phyloP scores from a whole-genome alignment of 2,888 invertebrate species.

The Nebria brevicollis region DNA sequence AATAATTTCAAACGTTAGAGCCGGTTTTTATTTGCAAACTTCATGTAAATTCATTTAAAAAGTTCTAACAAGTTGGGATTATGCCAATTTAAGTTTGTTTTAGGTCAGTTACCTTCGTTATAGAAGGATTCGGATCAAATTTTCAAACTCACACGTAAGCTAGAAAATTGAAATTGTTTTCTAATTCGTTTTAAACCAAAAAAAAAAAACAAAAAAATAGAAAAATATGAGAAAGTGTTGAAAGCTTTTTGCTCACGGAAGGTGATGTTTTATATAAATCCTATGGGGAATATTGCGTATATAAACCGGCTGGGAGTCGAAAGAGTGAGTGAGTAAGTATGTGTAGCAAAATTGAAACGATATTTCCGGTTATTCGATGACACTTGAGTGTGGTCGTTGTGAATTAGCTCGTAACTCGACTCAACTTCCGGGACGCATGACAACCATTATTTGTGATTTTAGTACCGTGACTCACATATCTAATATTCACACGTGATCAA shows the following conservation, averaged over 20 bases:
- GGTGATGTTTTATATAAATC: neutral
- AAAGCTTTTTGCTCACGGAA: constrained; percentile 4
- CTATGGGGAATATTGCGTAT: neutral
- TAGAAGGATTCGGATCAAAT: constrained; percentile 21
- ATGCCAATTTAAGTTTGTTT: constrained; percentile 43
- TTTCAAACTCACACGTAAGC: constrained; percentile 15
- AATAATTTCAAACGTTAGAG: constrained; percentile 3
- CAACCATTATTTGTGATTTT: constrained; percentile 25
- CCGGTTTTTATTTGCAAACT: constrained; percentile 37
- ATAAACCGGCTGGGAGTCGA: neutral
- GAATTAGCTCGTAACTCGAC: constrained; percentile 35
- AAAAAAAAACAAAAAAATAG: neutral
- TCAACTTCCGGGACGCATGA: constrained; percentile 31
- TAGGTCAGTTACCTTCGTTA: constrained; percentile 38
- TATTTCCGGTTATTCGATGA: constrained; percentile 15
- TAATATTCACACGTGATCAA: neutral
- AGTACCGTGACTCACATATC: neutral
- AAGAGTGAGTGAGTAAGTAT: neutral
- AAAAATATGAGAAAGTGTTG: neutral
- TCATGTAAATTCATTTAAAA: constrained; percentile 43
- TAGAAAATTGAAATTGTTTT: neutral
- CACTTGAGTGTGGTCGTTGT: constrained; percentile 13
- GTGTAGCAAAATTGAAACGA: neutral
- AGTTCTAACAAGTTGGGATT: constrained; percentile 44
- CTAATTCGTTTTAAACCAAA: constrained; percentile 6